Evolutionary conservation across 2,888 invertebrate genomes (phyloP).

Genomic region (Drosophila anceps): DNA sequence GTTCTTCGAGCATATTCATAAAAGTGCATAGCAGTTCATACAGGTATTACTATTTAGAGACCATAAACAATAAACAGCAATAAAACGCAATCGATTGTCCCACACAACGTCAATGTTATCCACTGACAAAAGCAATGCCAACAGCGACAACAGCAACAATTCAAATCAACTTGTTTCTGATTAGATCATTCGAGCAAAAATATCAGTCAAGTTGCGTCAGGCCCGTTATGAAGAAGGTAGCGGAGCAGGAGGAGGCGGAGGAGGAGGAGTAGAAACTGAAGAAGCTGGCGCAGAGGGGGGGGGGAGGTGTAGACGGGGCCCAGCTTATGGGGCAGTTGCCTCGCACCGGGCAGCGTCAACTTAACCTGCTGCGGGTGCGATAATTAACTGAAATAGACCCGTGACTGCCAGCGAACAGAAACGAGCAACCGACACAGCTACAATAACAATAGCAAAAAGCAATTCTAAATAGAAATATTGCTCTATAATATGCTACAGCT

Average conservation of each 20-base stretch:
- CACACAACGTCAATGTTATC: conserved; percentile 35
- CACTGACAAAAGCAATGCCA: conserved; percentile 42
- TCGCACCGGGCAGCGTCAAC: conserved; percentile 47
- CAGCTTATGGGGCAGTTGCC: conserved; percentile 24
- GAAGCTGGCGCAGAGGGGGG: background rate
- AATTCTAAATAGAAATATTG: conserved; percentile 46
- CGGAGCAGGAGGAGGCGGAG: background rate
- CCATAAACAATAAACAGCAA: conserved; percentile 35
- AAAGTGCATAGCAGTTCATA: conserved; percentile 36
- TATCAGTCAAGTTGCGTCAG: conserved; percentile 75
- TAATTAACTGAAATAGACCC: conserved; percentile 80
- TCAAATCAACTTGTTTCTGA: conserved; percentile 80
- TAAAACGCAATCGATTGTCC: conserved; percentile 39
- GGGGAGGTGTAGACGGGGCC: background rate
- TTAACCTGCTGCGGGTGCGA: conserved; percentile 76
- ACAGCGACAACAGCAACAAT: conserved; percentile 54
- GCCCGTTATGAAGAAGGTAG: conserved; percentile 14
- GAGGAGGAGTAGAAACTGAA: background rate
- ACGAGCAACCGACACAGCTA: conserved; percentile 12
- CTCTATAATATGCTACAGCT: conserved; percentile 28
- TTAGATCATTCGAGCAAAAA: conserved; percentile 77
- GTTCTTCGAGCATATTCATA: background rate
- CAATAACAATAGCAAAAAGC: conserved; percentile 27
- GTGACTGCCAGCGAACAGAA: conserved; percentile 59
- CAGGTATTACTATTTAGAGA: conserved; percentile 20